These are phyloP conservation scores for Gopherus evgoodei DNA, from an alignment of 2,113 vertebrate genomes.

Conservation along the genomic window DNA sequence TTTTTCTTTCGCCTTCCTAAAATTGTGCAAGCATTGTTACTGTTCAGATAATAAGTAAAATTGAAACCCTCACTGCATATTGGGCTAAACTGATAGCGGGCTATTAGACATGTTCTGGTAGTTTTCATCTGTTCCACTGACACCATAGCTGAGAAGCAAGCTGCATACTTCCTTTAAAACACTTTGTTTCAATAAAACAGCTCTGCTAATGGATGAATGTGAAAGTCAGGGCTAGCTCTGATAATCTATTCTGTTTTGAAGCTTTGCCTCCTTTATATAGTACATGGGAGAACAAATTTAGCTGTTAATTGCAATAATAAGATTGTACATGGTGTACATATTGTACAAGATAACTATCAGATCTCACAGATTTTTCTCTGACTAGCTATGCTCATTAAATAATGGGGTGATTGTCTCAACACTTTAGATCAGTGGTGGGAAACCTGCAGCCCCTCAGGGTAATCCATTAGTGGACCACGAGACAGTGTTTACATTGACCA, in stretches of 20 bases:
- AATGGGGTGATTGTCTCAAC: not conserved
- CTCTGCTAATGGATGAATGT: not conserved
- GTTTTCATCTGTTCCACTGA: slow-evolving; percentile 25
- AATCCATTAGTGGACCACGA: too few relatives aligned
- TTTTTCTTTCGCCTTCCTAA: not conserved
- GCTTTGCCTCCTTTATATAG: not conserved
- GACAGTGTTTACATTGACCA: too few relatives aligned
- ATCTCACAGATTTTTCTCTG: not conserved
- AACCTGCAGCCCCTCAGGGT: too few relatives aligned
- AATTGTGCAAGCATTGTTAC: not conserved
- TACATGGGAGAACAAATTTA: not conserved
- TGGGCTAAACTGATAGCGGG: not conserved
- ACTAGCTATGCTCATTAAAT: not conserved
- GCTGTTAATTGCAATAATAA: not conserved
- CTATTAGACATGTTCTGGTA: slow-evolving; percentile 1
- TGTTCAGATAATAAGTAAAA: slow-evolving; percentile 15
- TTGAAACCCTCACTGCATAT: not conserved
- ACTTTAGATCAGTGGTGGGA: not conserved
- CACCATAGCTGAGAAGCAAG: not conserved
- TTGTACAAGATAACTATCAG: not conserved
- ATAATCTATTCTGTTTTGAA: not conserved
- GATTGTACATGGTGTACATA: not conserved
- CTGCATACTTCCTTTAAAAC: not conserved
- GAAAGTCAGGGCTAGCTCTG: not conserved
- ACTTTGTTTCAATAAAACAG: slow-evolving; percentile 16